These are phyloP conservation scores for Biston stratarius DNA, from an alignment of 2,888 invertebrate species.

Conservation along the genomic window DNA sequence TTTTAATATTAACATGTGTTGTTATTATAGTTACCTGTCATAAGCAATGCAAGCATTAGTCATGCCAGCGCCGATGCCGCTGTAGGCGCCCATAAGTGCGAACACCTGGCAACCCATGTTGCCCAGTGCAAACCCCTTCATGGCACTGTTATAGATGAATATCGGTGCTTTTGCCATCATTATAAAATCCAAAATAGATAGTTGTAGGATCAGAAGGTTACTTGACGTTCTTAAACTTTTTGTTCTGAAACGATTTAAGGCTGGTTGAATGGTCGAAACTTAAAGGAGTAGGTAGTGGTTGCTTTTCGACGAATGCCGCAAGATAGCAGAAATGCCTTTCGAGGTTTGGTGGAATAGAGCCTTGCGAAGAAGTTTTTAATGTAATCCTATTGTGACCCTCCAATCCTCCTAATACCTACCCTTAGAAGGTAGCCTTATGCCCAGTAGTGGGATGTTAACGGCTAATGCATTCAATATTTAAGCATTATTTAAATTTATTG, in stretches of 20 bases:
- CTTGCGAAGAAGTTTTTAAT: no score
- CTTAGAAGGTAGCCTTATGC: no score
- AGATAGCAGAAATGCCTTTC: no score
- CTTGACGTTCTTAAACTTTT: conserved; percentile 92
- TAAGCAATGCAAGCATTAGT: conserved; percentile 95
- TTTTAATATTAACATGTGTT: neutral
- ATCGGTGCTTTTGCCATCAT: conserved; percentile 96
- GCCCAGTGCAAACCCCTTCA: conserved; percentile 91
- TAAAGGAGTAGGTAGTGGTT: no score
- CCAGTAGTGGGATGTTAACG: no score
- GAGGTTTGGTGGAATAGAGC: neutral
- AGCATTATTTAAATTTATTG: neutral
- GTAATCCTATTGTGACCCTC: no score
- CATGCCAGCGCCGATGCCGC: conserved; percentile 92
- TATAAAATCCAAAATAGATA: conserved; percentile 93
- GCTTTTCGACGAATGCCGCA: no score
- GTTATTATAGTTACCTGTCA: conserved; percentile 85
- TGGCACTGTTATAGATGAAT: conserved; percentile 94
- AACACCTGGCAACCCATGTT: conserved; percentile 92
- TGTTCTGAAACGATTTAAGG: conserved; percentile 80
- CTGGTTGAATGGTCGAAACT: neutral
- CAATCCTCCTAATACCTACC: no score
- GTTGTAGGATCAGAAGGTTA: conserved; percentile 93
- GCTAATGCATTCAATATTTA: no score
- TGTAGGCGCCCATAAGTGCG: conserved; percentile 90